These are phyloP conservation scores for Gopherus evgoodei DNA, from an alignment of 2,113 vertebrate species.

Conservation along the genomic window DNA sequence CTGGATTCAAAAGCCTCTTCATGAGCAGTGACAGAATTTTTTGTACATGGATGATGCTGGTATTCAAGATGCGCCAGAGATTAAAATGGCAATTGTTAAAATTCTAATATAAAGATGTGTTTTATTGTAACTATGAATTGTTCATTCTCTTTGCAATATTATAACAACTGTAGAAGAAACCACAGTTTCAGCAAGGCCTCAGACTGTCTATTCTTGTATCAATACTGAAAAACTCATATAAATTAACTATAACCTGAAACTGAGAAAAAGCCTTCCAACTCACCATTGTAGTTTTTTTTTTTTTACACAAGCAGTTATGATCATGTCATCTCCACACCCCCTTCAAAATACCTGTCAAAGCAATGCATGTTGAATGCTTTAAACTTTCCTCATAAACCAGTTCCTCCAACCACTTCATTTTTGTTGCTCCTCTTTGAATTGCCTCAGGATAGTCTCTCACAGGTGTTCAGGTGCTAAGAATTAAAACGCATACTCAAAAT, in stretches of 20 bases:
- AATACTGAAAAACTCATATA: constrained; percentile 52
- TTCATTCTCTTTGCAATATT: background rate
- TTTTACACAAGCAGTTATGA: constrained; percentile 3
- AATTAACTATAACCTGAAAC: constrained; percentile 47
- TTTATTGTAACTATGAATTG: background rate
- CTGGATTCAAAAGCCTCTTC: constrained; percentile 7
- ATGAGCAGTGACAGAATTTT: background rate
- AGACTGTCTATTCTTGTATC: constrained; percentile 35
- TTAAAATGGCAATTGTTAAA: background rate
- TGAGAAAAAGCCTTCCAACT: constrained; percentile 57
- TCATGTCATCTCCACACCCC: constrained; percentile 23
- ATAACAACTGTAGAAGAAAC: constrained; percentile 2
- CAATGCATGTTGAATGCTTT: background rate
- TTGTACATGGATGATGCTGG: background rate
- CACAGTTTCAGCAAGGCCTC: background rate
- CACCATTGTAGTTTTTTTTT: background rate
- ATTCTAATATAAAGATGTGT: background rate
- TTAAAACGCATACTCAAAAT: background rate
- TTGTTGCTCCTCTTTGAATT: background rate
- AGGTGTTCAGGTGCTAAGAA: background rate
- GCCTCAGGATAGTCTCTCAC: background rate
- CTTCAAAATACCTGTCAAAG: constrained; percentile 58
- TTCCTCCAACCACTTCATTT: background rate
- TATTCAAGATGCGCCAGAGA: background rate
- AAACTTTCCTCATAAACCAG: background rate